Base-by-base conservation (phyloP, 2,888 invertebrate genomes). In the Leptinotarsa haldemani region DNA sequence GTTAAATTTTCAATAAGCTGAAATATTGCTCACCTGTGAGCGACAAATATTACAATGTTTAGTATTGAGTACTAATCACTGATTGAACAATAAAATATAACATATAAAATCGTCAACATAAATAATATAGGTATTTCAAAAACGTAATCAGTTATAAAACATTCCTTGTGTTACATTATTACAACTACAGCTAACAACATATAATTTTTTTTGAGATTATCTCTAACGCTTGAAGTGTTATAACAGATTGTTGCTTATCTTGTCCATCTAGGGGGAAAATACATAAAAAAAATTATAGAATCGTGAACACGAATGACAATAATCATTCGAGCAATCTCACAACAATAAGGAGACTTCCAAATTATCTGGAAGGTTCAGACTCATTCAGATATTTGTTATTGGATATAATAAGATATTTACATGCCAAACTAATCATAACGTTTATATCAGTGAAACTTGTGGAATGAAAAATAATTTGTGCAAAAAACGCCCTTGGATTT, bases 11-110 rank as follows among this genome's bases (percentile, higher is more conserved):
- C n/a, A n/a, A n/a, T n/a, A n/a, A n/a, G n/a, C n/a, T n/a, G 47
- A 47, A 69, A 58, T 61, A 69, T 63, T 69, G 18, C 63, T 48
- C 30, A 22, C 50, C 20, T 7, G 12, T n/a, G 18, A 65, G 61
- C n/a, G n/a, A 30, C 61, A 40, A 25, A 22, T 30, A 13, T 40
- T 56, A 68, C 56, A 22, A 25, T 53, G 25, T 48, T 69, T 48
- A 63, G 69, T 69, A 63, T 63, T 48, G 50, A n/a, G 69, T 69
- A 69, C 69, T 50, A 69, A 63, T 68, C 3, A 66, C 48, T 40
- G 18, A 30, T 61, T 18, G 9, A 71, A 65, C 25, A 64, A 58
- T 47, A 65, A n/a, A 46, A 46, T 47, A 56, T 56, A 53, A 25
- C 56, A 58, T 71, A 71, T 48, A 70, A 53, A 71, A 71, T 71